Conservation (phyloP, 2,888 invertebrate species). For the Dysmachus trigonus region DNA sequence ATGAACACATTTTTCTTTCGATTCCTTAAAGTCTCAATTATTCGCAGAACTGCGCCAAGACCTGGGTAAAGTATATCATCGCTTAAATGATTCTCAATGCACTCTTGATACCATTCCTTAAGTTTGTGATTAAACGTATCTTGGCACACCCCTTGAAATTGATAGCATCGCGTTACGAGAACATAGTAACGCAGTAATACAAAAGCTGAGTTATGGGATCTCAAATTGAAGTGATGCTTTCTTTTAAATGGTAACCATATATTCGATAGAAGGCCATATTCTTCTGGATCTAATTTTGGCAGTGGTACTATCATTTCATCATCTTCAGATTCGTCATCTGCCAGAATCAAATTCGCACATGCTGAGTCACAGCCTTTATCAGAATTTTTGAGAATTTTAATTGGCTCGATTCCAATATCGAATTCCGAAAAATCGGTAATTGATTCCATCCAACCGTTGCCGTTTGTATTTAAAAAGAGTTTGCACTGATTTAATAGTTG, state of each 20-base stretch:
- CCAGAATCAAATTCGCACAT: slow-evolving; percentile 57
- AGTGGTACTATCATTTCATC: slow-evolving; percentile 58
- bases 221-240: slow-evolving; percentile 58
- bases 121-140: slow-evolving; percentile 57
- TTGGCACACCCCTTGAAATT: slow-evolving; percentile 56
- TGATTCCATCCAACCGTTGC: slow-evolving; percentile 60
- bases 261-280: slow-evolving; percentile 54
- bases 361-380: slow-evolving; percentile 51
- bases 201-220: slow-evolving; percentile 56
- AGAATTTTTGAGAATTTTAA: slow-evolving; percentile 48
- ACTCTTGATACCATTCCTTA: slow-evolving; percentile 58
- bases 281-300: slow-evolving; percentile 57
- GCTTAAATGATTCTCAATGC: slow-evolving; percentile 56
- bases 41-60: slow-evolving; percentile 58
- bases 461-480: slow-evolving; percentile 60
- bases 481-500: slow-evolving; percentile 57
- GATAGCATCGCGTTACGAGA: slow-evolving; percentile 58
- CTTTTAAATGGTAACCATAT: slow-evolving; percentile 60
- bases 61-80: slow-evolving; percentile 62
- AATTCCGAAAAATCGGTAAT: slow-evolving; percentile 54
- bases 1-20: slow-evolving; percentile 1
- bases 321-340: slow-evolving; percentile 50
- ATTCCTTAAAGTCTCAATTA: slow-evolving; percentile 55
- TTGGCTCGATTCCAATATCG: slow-evolving; percentile 53
- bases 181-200: slow-evolving; percentile 60